These are phyloP conservation scores for Lophura nycthemera DNA, from an alignment of 2,113 vertebrate genomes.

Conservation along the genomic window DNA sequence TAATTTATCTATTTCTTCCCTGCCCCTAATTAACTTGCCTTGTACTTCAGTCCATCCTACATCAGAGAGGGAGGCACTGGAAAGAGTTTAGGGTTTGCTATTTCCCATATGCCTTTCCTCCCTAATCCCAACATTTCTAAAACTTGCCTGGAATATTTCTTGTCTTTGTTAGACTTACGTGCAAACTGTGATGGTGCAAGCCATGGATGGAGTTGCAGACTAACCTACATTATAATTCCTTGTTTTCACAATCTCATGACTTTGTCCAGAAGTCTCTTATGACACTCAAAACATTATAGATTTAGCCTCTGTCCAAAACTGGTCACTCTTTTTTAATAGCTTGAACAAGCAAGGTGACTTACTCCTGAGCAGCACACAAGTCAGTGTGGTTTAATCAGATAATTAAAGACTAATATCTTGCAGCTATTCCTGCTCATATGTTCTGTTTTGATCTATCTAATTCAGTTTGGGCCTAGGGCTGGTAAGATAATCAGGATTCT, in stretches of 20 bases:
- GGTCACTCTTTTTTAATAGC: not conserved
- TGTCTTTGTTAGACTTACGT: not conserved
- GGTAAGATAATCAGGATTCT: not conserved
- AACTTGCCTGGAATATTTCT: not conserved
- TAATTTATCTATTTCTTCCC: not conserved
- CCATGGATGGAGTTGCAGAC: not conserved
- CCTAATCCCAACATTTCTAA: not conserved
- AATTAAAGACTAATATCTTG: conserved; percentile 22
- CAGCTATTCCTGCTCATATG: not conserved
- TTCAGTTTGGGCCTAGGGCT: not conserved
- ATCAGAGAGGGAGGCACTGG: not conserved
- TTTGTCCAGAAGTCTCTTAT: not conserved
- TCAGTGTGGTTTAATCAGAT: not conserved
- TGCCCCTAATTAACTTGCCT: rapidly evolving
- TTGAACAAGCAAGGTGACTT: conserved; percentile 15
- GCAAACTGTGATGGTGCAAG: not conserved
- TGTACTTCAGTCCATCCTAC: not conserved
- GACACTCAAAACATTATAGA: not conserved
- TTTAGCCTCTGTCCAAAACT: not conserved
- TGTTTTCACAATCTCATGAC: conserved; percentile 26
- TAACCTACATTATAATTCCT: not conserved
- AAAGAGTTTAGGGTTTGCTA: not conserved
- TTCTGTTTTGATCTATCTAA: conserved; percentile 24
- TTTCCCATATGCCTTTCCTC: not conserved
- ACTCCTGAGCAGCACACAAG: conserved; percentile 9